Evolutionary conservation across 37 sponge, comb jelly and placozoan species (phyloP).

Genomic region (Theonella swinhoei): DNA sequence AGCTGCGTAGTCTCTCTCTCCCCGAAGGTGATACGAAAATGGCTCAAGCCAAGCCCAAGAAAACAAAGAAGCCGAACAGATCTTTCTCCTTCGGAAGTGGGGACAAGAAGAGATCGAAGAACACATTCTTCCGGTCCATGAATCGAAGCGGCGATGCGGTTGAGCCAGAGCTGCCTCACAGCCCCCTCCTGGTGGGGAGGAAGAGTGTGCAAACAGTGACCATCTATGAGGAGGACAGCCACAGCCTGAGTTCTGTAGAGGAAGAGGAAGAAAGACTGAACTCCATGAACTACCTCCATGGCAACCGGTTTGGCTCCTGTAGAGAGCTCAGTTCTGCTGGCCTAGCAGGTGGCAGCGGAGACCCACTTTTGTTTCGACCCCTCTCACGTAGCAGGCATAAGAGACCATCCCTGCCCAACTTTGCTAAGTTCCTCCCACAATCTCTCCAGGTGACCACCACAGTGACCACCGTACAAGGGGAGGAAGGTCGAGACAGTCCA

Average conservation of each 20-base stretch:
- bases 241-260: neutral
- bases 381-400: neutral
- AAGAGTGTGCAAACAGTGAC: neutral
- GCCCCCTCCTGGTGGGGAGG: neutral
- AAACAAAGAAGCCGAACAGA: neutral
- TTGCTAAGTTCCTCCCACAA: neutral
- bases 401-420: neutral
- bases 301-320: conserved; percentile 15
- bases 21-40: neutral
- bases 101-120: conserved; percentile 8
- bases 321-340: neutral
- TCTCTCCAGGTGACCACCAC: neutral
- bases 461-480: too few relatives aligned
- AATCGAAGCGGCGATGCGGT: neutral
- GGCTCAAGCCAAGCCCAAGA: conserved; percentile 11
- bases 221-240: conserved; percentile 5
- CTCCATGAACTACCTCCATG: neutral
- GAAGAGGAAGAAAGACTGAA: neutral
- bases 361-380: neutral
- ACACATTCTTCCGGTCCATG: conserved; percentile 13
- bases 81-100: conserved; percentile 29
- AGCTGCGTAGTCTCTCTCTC: neutral
- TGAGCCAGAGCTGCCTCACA: neutral
- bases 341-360: neutral
- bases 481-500: neutral